Base-by-base conservation (phyloP, 2,113 vertebrate species). In the Onychostoma macrolepis region DNA sequence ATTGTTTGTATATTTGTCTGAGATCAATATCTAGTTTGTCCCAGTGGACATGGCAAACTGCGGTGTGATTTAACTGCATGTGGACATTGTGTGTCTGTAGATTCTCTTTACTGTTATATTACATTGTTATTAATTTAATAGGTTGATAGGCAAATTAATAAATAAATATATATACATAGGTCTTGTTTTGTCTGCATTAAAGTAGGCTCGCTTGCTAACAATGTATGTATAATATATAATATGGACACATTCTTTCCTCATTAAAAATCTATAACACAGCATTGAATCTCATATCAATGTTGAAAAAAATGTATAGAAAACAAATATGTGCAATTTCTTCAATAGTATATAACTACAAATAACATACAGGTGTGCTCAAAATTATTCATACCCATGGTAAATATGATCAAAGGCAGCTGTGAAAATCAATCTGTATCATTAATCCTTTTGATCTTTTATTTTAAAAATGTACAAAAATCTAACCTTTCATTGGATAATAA, bases 21-120 rank as follows among this genome's bases (percentile, higher is more conserved):
- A 63, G 24, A 81, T 81, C 36, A 81, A 81, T 81, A 81, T 41
- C 48, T 21, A 7, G 28, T 7, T 33, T 56, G 76, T 79, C 78
- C 53, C 13, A 38, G 19, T 81, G 36, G 56, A 41, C 13, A 43
- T 43, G 12, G 8, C 50, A 80, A 26, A 80, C 24, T 43, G 56
- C 24, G 7, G 24, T 2, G 3, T n/a, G 24, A 17, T 65, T 81
- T 30, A 63, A 15, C 24, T 2, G 33, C 56, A 48, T 28, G 2
- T 28, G 24, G 12, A 45, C 21, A 28, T 63, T 43, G 79, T 15
- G 33, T 19, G 10, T 24, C 30, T 56, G 21, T 17, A 6, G 1
- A 8, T 48, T 45, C 11, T 48, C 13, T 28, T 76, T 53, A 1
- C 4, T 24, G 4, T 56, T 79, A 5, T 69, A 33, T 69, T 71